A percentile compares a stretch with the other conserved stretches of the same genome.
Conservation (phyloP, 2,888 invertebrate genomes). For the Sepioteuthis lessoniana region DNA sequence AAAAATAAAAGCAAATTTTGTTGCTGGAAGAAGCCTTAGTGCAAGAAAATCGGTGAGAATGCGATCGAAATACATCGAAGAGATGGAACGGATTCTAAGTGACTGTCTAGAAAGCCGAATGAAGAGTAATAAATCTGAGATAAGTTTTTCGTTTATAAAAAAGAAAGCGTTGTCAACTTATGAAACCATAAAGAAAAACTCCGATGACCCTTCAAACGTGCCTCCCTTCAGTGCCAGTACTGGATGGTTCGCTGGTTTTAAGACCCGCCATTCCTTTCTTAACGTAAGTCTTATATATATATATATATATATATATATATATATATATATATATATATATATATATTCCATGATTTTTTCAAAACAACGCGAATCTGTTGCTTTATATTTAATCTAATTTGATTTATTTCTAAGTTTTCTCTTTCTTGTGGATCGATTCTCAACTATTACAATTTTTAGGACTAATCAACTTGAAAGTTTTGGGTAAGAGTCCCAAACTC, state of each 20-base stretch:
- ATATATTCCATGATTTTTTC: neutral
- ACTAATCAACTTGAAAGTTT: no score
- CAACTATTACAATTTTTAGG: no score
- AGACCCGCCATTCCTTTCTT: neutral
- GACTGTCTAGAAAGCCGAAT: neutral
- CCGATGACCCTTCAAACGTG: neutral
- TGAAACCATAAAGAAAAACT: neutral
- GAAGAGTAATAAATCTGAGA: neutral
- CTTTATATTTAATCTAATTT: no score
- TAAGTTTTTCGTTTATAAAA: neutral
- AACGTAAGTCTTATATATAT: no score
- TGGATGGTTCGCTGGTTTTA: slow-evolving; percentile 38
- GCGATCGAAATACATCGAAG: neutral
- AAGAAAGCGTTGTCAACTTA: slow-evolving; percentile 25
- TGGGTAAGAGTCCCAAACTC: no score
- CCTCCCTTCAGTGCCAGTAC: neutral
- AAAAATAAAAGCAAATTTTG: neutral
- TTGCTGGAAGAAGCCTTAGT: slow-evolving; percentile 36
- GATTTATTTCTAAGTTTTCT: no score
- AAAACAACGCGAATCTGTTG: neutral
- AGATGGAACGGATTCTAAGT: slow-evolving; percentile 36
- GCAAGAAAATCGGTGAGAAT: neutral
- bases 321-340: no score
- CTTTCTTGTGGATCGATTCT: no score
- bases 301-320: no score